Evolutionary conservation across 2,113 vertebrate species (phyloP).

Genomic region (Phylloscopus whistleri): DNA sequence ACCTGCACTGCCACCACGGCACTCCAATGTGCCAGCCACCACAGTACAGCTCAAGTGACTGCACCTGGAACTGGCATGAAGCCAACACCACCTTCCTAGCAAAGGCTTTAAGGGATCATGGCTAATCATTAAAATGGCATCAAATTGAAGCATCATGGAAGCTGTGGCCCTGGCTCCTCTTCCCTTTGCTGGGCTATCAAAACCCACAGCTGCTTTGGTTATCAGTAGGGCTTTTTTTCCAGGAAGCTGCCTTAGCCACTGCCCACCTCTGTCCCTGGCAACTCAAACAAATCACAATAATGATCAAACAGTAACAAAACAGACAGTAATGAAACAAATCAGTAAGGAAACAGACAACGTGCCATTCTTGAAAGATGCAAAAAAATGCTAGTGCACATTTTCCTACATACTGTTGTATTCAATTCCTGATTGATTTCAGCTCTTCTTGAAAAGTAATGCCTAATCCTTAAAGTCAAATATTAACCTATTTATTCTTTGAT

Average conservation of each 20-base stretch:
- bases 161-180: no score
- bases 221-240: neutral
- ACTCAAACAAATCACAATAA: neutral
- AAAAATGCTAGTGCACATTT: neutral
- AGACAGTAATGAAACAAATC: neutral
- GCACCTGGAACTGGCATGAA: neutral
- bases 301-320: neutral
- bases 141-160: neutral
- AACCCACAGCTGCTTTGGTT: neutral
- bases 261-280: neutral
- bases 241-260: neutral
- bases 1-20: neutral
- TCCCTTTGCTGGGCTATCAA: neutral
- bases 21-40: fast-evolving
- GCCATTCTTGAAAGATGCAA: neutral
- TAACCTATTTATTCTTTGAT: neutral
- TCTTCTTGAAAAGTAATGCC: neutral
- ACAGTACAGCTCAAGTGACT: neutral
- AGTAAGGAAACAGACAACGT: fast-evolving
- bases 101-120: neutral
- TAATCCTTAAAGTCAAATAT: neutral
- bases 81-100: neutral
- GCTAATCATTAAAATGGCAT: neutral
- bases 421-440: neutral
- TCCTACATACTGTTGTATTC: neutral